phyloP scores from a whole-genome alignment of 2,797 vertebrate species.

The Lerista edwardsae region DNA sequence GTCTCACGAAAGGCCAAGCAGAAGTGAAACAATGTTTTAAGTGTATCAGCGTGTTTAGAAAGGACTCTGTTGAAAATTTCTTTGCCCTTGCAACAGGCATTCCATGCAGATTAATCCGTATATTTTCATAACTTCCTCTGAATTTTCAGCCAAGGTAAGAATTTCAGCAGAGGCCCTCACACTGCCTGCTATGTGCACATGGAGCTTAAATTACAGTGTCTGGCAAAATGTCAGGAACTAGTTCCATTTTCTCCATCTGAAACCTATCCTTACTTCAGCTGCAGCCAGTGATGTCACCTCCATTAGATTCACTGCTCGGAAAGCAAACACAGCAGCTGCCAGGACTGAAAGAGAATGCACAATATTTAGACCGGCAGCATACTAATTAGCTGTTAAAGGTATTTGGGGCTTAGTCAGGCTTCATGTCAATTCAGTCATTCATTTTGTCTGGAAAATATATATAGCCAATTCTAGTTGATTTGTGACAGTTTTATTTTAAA shows the following conservation, averaged over 20 bases:
- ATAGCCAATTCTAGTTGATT: background rate
- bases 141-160: conserved; percentile 62
- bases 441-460: conserved; percentile 31
- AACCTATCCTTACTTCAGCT: conserved; percentile 89
- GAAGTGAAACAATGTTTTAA: background rate
- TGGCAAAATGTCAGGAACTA: conserved; percentile 85
- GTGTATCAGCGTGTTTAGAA: background rate
- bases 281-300: conserved; percentile 97
- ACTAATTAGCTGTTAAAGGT: conserved; percentile 43
- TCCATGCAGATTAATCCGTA: conserved; percentile 19
- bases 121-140: conserved; percentile 46
- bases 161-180: conserved; percentile 67
- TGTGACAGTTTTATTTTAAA: background rate
- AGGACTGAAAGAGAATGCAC: conserved; percentile 85
- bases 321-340: conserved; percentile 96
- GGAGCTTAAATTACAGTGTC: conserved; percentile 79
- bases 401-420: conserved; percentile 26
- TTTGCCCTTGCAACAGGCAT: conserved; percentile 28
- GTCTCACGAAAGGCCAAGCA: background rate
- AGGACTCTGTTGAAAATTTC: background rate
- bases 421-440: background rate
- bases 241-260: conserved; percentile 81
- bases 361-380: conserved; percentile 66
- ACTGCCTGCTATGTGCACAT: conserved; percentile 76
- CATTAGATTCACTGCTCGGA: conserved; percentile 98